Evolutionary conservation across 2,797 vertebrate genomes (phyloP).

Genomic region (Rhabdophis nuchalis): DNA sequence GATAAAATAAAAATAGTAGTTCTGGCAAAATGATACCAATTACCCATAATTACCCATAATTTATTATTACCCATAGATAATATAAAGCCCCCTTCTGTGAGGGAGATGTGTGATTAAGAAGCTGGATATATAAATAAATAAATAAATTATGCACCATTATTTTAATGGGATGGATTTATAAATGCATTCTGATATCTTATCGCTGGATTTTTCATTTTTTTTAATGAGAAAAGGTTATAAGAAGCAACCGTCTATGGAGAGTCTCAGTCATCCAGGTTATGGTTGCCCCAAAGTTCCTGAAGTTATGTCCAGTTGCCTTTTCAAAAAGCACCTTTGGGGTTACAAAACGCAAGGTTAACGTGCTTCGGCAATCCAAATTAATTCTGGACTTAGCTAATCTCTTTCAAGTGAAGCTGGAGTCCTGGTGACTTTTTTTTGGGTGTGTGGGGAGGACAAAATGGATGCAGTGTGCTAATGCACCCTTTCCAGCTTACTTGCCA

Average conservation of each 20-base stretch:
- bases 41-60: not conserved
- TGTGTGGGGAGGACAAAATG: not conserved
- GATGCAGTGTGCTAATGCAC: not conserved
- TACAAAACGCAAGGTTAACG: conserved; percentile 3
- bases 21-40: not conserved
- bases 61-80: conserved; percentile 22
- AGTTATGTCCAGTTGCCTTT: not conserved
- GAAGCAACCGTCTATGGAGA: not conserved
- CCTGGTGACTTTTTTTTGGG: not conserved
- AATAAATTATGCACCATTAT: not conserved
- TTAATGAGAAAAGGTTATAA: not conserved
- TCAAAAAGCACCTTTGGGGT: not conserved
- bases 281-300: not conserved
- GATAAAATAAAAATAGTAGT: not conserved
- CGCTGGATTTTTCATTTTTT: not conserved
- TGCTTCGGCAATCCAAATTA: conserved; percentile 37
- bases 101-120: not conserved
- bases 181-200: not conserved
- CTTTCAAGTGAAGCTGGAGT: not conserved
- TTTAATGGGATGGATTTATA: not conserved
- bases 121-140: not conserved
- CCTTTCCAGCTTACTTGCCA: not conserved
- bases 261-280: not conserved
- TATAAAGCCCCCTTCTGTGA: not conserved
- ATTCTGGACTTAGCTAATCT: conserved; percentile 13